phyloP scores from a whole-genome alignment of 1,140 invertebrate species.

The Ceratosolen fusciceps region DNA sequence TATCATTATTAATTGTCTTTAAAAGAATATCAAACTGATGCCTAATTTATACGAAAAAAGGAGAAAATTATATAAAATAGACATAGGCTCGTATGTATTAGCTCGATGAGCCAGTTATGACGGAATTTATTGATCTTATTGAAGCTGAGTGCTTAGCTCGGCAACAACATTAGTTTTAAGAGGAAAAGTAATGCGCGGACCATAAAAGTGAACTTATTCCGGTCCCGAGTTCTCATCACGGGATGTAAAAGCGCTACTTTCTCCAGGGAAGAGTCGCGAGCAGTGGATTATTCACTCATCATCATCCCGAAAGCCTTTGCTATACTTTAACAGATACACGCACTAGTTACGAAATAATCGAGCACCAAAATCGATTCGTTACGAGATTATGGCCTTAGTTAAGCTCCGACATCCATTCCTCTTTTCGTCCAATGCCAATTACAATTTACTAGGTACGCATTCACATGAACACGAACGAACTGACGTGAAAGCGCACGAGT shows the following conservation, averaged over 20 bases:
- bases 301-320: background rate
- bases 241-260: constrained; percentile 6
- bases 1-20: too few relatives aligned
- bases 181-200: background rate
- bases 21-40: too few relatives aligned
- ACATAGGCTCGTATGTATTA: too few relatives aligned
- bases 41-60: too few relatives aligned
- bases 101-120: too few relatives aligned
- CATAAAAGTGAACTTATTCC: background rate
- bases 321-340: background rate
- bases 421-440: background rate
- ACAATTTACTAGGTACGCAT: background rate
- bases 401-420: background rate
- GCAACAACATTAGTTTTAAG: background rate
- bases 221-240: background rate
- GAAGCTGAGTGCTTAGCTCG: too few relatives aligned
- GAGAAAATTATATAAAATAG: too few relatives aligned
- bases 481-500: background rate
- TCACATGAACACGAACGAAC: background rate
- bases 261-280: background rate
- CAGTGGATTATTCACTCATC: background rate
- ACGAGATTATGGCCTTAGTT: background rate
- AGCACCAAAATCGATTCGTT: background rate
- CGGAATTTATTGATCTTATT: too few relatives aligned
- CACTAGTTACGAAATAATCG: constrained; percentile 12